These are phyloP conservation scores for Protophormia terraenovae DNA, from an alignment of 2,888 invertebrate species.

Conservation along the genomic window DNA sequence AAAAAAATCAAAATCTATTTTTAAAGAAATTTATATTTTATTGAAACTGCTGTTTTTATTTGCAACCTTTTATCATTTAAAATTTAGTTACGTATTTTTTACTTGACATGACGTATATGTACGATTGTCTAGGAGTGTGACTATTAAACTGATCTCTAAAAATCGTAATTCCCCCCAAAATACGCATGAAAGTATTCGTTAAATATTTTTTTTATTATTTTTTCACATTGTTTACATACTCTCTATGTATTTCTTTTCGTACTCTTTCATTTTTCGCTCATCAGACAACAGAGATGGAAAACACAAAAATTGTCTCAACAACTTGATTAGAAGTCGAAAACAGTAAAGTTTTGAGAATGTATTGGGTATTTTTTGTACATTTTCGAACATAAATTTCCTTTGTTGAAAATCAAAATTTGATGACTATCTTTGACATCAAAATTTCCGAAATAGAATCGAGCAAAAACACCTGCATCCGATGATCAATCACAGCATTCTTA, in stretches of 20 bases:
- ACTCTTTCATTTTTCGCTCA: background rate
- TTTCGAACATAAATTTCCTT: no score
- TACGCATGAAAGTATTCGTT: constrained; percentile 48
- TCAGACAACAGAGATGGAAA: background rate
- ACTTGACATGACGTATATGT: background rate
- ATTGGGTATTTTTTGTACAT: no score
- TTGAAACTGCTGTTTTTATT: background rate
- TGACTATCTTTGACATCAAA: no score
- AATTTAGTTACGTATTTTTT: background rate
- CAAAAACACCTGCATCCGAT: no score
- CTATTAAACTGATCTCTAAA: constrained; percentile 52
- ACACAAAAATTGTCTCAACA: background rate
- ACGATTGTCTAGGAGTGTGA: constrained; percentile 37
- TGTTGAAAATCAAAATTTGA: no score
- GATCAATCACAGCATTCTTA: no score
- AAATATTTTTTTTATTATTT: constrained; percentile 24
- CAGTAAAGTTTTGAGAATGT: no score
- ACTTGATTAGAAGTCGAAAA: no score
- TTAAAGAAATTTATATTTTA: background rate
- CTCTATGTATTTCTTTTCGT: constrained; percentile 4
- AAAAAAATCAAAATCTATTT: background rate
- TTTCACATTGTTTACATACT: constrained; percentile 4
- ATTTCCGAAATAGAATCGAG: no score
- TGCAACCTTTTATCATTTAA: background rate
- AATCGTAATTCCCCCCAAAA: constrained; percentile 44